Conservation (phyloP, 1,140 invertebrate genomes). For the Stenopsyche tienmushanensis region DNA sequence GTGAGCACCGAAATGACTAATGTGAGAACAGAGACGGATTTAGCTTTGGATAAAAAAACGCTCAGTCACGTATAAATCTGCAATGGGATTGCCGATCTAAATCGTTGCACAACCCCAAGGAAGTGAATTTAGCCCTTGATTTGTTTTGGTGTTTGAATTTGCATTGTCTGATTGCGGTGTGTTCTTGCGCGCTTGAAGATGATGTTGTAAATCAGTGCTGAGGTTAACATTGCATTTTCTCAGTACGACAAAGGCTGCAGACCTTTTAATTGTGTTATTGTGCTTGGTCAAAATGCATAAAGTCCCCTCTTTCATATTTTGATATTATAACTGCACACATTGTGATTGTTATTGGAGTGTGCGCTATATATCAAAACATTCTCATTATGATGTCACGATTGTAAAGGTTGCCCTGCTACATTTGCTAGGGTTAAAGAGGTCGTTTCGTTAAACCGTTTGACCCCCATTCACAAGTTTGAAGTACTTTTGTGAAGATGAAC, state of each 20-base stretch:
- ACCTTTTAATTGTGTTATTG: constrained; percentile 42
- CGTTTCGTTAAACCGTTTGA: constrained; percentile 17
- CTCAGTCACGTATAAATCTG: neutral
- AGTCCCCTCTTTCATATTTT: constrained; percentile 9
- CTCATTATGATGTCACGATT: constrained; percentile 41
- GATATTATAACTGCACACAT: constrained; percentile 15
- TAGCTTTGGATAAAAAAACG: neutral
- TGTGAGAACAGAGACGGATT: neutral
- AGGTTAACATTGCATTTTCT: too few relatives aligned
- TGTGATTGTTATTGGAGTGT: constrained; percentile 32
- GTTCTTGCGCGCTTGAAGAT: too few relatives aligned
- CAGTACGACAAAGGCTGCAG: constrained; percentile 21
- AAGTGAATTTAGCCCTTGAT: too few relatives aligned
- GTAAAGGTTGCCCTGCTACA: constrained; percentile 18
- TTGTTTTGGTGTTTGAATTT: too few relatives aligned
- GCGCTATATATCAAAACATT: constrained; percentile 40
- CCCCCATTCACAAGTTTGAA: neutral
- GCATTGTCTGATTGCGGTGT: too few relatives aligned
- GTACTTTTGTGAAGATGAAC: neutral
- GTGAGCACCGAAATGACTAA: neutral
- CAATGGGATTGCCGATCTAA: too few relatives aligned
- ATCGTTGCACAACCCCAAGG: too few relatives aligned
- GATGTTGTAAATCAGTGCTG: too few relatives aligned
- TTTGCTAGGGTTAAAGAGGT: constrained; percentile 32
- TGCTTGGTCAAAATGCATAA: constrained; percentile 19